phyloP scores from a whole-genome alignment of 2,797 vertebrate species.

The Thripadectes ignobilis region DNA sequence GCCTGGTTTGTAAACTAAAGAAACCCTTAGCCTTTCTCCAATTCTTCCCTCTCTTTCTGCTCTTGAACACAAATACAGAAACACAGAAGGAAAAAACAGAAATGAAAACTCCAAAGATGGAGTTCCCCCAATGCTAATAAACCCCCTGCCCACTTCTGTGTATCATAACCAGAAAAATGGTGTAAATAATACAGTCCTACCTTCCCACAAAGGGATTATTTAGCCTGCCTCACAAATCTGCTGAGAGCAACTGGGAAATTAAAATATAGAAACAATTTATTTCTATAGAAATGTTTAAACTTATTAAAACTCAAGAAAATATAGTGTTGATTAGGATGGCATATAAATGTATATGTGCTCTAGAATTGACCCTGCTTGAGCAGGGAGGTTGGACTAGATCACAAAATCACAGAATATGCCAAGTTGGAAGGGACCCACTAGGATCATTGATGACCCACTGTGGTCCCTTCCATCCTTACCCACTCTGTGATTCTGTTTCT shows the following conservation, averaged over 20 bases:
- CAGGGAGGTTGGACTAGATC: neutral
- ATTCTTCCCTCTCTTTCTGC: neutral
- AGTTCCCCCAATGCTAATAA: neutral
- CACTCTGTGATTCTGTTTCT: neutral
- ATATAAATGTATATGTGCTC: neutral
- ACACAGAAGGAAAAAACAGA: neutral
- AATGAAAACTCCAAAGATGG: neutral
- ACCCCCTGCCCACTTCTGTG: neutral
- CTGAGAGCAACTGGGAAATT: neutral
- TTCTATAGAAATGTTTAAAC: neutral
- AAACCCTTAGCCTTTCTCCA: neutral
- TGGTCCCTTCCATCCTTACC: neutral
- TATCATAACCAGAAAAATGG: neutral
- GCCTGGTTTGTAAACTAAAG: neutral
- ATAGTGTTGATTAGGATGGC: accelerated
- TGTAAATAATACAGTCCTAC: neutral
- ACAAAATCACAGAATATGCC: neutral
- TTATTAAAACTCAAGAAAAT: neutral
- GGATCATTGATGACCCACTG: too few relatives aligned
- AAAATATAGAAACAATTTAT: neutral
- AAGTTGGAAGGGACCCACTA: neutral
- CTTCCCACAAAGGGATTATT: neutral
- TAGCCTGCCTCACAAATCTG: neutral
- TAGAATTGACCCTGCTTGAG: neutral
- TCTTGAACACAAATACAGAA: neutral